A percentile compares a stretch with the other conserved stretches of the same genome.
Evolutionary conservation across 35 echinoderm and acorn worm species (phyloP).

Genomic region (Strongylocentrotus purpuratus): DNA sequence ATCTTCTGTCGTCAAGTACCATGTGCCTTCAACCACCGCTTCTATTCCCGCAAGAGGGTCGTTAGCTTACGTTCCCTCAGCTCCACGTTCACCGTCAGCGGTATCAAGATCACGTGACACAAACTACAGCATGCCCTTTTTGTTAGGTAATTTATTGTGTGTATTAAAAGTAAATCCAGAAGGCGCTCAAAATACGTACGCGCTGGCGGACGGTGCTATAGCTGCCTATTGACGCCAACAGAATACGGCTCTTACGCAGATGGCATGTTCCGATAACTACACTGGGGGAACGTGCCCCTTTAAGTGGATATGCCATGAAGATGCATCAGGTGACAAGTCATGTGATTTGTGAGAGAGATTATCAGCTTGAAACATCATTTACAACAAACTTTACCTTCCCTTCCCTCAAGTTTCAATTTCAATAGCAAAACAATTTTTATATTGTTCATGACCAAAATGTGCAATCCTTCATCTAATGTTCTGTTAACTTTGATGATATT

Average conservation of each 20-base stretch:
- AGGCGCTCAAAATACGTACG: too few relatives aligned
- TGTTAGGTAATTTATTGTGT: too few relatives aligned
- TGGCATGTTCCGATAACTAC: too few relatives aligned
- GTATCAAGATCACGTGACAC: constrained; percentile 92
- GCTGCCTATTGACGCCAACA: too few relatives aligned
- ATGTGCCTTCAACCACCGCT: constrained; percentile 52
- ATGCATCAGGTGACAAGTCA: background rate
- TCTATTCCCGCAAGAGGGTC: constrained; percentile 83
- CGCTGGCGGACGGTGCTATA: too few relatives aligned
- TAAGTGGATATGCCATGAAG: background rate
- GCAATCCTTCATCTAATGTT: background rate
- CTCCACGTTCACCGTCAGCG: constrained; percentile 87
- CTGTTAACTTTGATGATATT: background rate
- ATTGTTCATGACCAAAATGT: background rate
- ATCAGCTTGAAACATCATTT: too few relatives aligned
- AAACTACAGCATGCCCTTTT: background rate
- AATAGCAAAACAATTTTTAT: background rate
- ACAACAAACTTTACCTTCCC: too few relatives aligned
- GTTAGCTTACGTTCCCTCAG: constrained; percentile 93
- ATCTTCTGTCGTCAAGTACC: constrained; percentile 81
- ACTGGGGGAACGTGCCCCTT: too few relatives aligned
- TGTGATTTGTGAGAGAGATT: background rate
- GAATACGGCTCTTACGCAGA: too few relatives aligned
- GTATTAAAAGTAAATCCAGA: too few relatives aligned
- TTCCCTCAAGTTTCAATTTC: background rate